Percentiles rank a stretch among this genome's conserved stretches.
phyloP scores from a whole-genome alignment of 2,888 invertebrate genomes.

The Amorpha juglandis region DNA sequence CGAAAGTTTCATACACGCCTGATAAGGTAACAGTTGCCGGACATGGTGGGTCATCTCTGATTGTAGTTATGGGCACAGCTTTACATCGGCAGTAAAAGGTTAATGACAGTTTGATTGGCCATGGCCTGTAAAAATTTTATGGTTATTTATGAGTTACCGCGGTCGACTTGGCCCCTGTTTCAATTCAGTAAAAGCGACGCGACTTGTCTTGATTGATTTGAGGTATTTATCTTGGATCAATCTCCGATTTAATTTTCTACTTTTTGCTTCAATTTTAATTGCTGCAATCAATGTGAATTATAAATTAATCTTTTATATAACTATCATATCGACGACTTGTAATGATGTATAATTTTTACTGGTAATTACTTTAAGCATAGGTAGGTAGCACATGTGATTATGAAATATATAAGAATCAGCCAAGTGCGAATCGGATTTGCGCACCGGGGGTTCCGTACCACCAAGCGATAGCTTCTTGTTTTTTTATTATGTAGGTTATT shows the following conservation, averaged over 20 bases:
- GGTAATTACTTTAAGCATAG: too few species aligned
- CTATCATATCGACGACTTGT: too few species aligned
- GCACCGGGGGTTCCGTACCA: too few species aligned
- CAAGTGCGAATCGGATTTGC: too few species aligned
- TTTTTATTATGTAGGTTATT: too few species aligned
- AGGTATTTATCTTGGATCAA: neutral
- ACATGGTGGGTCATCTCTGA: slow-evolving; percentile 39
- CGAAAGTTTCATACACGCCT: slow-evolving; percentile 58
- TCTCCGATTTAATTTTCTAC: neutral
- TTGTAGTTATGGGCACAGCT: slow-evolving; percentile 30
- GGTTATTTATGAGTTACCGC: slow-evolving; percentile 23
- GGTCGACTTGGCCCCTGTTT: slow-evolving; percentile 2
- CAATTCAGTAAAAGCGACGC: neutral
- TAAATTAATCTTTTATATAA: neutral
- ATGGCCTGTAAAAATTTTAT: slow-evolving; percentile 48
- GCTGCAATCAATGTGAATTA: neutral
- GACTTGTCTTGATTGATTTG: neutral
- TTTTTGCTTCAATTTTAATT: neutral
- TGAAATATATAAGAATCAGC: too few species aligned
- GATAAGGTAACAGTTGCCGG: slow-evolving; percentile 55
- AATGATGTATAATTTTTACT: neutral
- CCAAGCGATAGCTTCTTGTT: too few species aligned
- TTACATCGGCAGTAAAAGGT: slow-evolving; percentile 32
- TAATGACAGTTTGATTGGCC: slow-evolving; percentile 51
- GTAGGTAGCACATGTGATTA: too few species aligned